Base-by-base conservation (phyloP, 2,113 vertebrate genomes). In the Oreamnos americanus region DNA sequence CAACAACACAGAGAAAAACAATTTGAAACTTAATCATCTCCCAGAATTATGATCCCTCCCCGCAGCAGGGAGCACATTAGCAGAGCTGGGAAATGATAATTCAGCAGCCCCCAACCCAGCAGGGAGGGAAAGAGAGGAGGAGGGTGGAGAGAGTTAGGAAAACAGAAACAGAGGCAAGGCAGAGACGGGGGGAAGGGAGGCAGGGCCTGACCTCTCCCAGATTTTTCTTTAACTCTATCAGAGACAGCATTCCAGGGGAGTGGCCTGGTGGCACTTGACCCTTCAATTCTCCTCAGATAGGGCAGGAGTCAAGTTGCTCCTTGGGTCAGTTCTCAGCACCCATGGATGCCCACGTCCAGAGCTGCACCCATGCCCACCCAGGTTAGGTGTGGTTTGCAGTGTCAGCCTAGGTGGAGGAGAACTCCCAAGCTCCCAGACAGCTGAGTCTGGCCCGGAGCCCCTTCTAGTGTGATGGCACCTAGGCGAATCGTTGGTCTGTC, bases 21-120 rank as follows among this genome's bases (percentile, higher is more conserved):
- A 98, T 98, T 94, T 98, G 98, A 98, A 98, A 98, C 97, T 97
- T 98, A 98, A 98, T 98, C 98, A 98, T 98, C 97, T 98, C 91
- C 97, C 96, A 98, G 98, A 98, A 98, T 98, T 97, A 98, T 97
- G 98, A 98, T 98, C 97, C 97, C 98, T 98, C 94, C 95, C 97
- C 96, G 1, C 98, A 98, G 98, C 97, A 47, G 98, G 98, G 91
- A 97, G 98, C 97, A 97, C 98, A 98, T 98, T 98, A 98, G 96
- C 95, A 96, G 96, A 98, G 95, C 97, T 78, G 97, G 96, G 98
- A 98, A 98, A 98, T 98, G 97, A 98, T 98, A 98, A 98, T 97
- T 98, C 98, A 98, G 98, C 97, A 98, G 96, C 97, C 98, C 97
- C 97, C 97, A 97, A 81, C 96, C 96, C 98, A 97, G 98, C 98